phyloP scores from a whole-genome alignment of 2,797 vertebrate species.

The Discoglossus pictus region DNA sequence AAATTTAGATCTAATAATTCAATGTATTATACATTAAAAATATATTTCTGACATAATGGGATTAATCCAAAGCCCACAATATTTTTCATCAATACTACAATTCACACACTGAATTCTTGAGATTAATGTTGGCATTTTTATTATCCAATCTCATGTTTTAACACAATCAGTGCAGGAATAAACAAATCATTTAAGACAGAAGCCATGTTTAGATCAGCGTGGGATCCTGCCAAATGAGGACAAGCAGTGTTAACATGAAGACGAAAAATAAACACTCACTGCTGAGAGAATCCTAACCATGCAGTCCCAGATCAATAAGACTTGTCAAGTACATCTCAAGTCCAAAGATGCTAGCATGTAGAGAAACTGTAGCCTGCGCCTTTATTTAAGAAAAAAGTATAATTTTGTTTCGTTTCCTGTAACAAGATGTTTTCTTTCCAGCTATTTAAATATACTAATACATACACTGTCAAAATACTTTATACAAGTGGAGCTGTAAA shows the following conservation, averaged over 20 bases:
- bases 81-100: no score
- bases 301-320: conserved; percentile 55
- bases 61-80: no score
- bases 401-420: no score
- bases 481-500: no score
- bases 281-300: conserved; percentile 57
- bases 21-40: no score
- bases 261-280: conserved; percentile 55
- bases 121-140: conserved; percentile 57
- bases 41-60: no score
- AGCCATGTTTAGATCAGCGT: conserved; percentile 52
- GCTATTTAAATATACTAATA: no score
- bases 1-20: no score
- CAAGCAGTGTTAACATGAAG: conserved; percentile 50
- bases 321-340: conserved; percentile 34
- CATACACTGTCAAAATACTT: no score
- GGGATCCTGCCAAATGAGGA: conserved; percentile 54
- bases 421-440: no score
- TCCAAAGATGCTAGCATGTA: not conserved
- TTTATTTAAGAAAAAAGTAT: no score
- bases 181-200: conserved; percentile 57
- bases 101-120: conserved; percentile 29
- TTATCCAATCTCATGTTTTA: conserved; percentile 55
- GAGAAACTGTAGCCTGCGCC: no score
- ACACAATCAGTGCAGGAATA: conserved; percentile 57